phyloP scores from a whole-genome alignment of 2,888 invertebrate species.

The Rotaria magnacalcarata region DNA sequence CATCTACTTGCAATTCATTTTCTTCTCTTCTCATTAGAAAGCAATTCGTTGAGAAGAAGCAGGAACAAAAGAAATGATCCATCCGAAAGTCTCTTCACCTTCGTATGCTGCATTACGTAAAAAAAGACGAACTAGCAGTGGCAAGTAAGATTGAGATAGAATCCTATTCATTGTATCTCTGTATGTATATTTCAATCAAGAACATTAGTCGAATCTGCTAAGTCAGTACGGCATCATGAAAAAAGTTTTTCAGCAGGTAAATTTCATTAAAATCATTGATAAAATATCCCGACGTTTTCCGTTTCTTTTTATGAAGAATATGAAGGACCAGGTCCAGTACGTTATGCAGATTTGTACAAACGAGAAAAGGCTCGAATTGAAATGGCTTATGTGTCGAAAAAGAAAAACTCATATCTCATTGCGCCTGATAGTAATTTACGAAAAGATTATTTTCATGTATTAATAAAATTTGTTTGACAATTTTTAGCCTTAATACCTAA shows the following conservation, averaged over 20 bases:
- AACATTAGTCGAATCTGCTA: neutral
- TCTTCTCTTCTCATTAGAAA: neutral
- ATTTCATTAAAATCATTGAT: neutral
- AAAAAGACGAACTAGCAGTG: conserved; percentile 6
- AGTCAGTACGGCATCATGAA: neutral
- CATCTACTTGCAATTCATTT: neutral
- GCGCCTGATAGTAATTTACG: conserved; percentile 8
- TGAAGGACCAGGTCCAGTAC: neutral
- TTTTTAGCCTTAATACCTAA: conserved; percentile 12
- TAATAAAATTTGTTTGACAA: neutral
- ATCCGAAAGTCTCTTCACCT: neutral
- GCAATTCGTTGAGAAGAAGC: neutral
- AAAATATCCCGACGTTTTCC: neutral
- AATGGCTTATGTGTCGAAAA: neutral
- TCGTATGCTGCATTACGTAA: neutral
- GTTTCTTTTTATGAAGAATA: neutral
- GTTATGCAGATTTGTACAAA: neutral
- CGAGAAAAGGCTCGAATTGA: neutral
- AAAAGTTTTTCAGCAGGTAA: neutral
- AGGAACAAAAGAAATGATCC: neutral
- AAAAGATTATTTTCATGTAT: neutral
- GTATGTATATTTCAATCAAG: neutral
- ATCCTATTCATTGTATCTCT: neutral
- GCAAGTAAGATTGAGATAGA: neutral
- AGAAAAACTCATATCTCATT: neutral